A percentile compares a stretch with the other conserved stretches of the same genome.
Evolutionary conservation across 2,113 vertebrate genomes (phyloP).

Genomic region (Osmerus mordax): DNA sequence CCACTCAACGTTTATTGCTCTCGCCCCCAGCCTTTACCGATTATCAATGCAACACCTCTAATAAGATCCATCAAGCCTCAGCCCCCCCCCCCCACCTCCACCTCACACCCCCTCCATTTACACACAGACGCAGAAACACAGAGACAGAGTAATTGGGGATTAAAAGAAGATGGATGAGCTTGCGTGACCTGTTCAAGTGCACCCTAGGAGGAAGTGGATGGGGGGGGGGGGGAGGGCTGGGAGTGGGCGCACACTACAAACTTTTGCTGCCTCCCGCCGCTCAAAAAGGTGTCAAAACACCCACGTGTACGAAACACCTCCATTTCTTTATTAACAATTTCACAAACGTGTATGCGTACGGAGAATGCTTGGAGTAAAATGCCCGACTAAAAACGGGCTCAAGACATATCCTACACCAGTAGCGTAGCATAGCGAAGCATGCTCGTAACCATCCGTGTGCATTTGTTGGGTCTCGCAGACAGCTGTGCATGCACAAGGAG

Average conservation of each 20-base stretch:
- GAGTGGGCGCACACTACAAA: slow-evolving; percentile 2
- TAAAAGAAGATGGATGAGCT: slow-evolving; percentile 63
- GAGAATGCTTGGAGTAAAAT: no score
- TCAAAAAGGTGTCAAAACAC: slow-evolving; percentile 41
- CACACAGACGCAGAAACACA: slow-evolving; percentile 40
- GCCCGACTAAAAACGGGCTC: no score
- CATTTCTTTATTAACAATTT: no score
- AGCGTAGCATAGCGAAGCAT: not conserved
- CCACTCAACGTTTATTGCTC: not conserved
- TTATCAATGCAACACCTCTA: slow-evolving; percentile 68
- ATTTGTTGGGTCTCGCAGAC: not conserved
- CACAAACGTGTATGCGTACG: no score
- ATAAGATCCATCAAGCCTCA: slow-evolving; percentile 52
- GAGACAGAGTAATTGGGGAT: slow-evolving; percentile 57
- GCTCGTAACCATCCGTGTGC: not conserved
- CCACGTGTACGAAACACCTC: no score
- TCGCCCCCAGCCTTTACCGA: slow-evolving; percentile 31
- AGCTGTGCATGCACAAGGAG: not conserved
- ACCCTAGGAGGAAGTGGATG: slow-evolving; percentile 31
- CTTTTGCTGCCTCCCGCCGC: slow-evolving; percentile 13
- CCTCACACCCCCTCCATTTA: slow-evolving; percentile 46
- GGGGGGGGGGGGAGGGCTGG: slow-evolving; percentile 10
- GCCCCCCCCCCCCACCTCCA: slow-evolving; percentile 6
- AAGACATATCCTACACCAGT: not conserved
- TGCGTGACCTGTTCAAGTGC: slow-evolving; percentile 44